Base-by-base conservation (phyloP, 2,113 vertebrate species). In the Arothron firmamentum region DNA sequence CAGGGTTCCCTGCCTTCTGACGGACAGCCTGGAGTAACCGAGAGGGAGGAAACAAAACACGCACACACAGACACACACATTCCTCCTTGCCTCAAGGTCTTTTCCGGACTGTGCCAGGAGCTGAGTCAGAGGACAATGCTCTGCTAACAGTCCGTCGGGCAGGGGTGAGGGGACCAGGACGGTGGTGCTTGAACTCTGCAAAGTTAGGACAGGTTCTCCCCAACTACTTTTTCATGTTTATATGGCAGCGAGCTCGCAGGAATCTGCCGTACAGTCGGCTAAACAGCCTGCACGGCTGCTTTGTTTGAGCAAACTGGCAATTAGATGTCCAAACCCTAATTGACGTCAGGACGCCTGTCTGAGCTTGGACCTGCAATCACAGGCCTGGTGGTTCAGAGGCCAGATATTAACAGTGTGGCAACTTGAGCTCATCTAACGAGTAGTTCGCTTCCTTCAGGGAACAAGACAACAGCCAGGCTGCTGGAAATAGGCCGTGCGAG, bases 21-120 rank as follows among this genome's bases (percentile, higher is more conserved):
- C 60, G 28, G 3, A 46, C 56, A 65, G 45, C 56, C 54, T 49
- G 59, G 62, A 79, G 72, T 70, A 77, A 52, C 45, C 0, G 18
- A 67, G 25, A 77, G 20, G 55, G 61, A 11, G 72, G 70, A 80
- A 85, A 85, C 74, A 82, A 79, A 84, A 83, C 80, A 70, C 53
- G 46, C 43, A 69, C 55, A 49, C 25, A 2, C 9, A 53, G 47
- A 54, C 52, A 28, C 45, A 50, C 63, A 48, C 57, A 56, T 13
- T 5, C 43, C 48, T 56, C 21, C 23, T 48, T 64, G 64, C 70
- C 67, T 51, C 38, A 15, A 60, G 70, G 53, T 62, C 34, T 67
- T 57, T 75, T 59, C 78, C 75, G 67, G 55, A 75, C 59, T 65
- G 8, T 79, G 66, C 74, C 70, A 54, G 50, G 18, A 54, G 54